Conservation (phyloP, 1,140 invertebrate species). For the Ylistrum balloti region DNA sequence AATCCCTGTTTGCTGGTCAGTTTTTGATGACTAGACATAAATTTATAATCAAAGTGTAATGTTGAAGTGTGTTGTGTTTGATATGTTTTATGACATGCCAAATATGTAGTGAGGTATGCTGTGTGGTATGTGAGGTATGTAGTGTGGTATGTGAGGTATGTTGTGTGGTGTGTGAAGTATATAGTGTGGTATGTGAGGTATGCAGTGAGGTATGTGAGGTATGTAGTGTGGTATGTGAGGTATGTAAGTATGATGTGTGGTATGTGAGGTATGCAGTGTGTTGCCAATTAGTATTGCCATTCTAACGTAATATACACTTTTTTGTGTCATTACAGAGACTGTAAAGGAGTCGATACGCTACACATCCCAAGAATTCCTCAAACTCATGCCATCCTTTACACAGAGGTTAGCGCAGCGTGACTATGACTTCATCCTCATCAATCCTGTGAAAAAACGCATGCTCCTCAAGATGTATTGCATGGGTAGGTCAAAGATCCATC, state of each 20-base stretch:
- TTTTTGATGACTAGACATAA: neutral
- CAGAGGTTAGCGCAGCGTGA: slow-evolving; percentile 78
- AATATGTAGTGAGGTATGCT: no score
- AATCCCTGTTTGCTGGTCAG: slow-evolving; percentile 78
- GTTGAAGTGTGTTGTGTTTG: no score
- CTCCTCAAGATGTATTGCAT: slow-evolving; percentile 80
- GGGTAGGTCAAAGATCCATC: slow-evolving; percentile 67
- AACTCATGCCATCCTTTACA: slow-evolving; percentile 77
- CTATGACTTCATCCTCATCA: slow-evolving; percentile 78
- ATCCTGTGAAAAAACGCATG: slow-evolving; percentile 75
- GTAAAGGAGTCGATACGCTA: slow-evolving; percentile 77
- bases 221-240: neutral
- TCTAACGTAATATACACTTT: no score
- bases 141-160: neutral
- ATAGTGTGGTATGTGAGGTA: no score
- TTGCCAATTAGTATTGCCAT: no score
- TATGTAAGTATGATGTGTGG: no score
- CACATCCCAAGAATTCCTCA: slow-evolving; percentile 76
- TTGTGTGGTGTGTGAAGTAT: no score
- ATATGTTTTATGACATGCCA: no score
- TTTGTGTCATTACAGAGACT: slow-evolving; percentile 68
- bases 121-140: neutral
- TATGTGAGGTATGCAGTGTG: no score
- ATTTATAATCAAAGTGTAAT: no score
- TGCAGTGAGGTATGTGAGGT: no score